These are phyloP conservation scores for Brachyalestes nurse DNA, from an alignment of 2,797 vertebrate genomes.

Conservation along the genomic window DNA sequence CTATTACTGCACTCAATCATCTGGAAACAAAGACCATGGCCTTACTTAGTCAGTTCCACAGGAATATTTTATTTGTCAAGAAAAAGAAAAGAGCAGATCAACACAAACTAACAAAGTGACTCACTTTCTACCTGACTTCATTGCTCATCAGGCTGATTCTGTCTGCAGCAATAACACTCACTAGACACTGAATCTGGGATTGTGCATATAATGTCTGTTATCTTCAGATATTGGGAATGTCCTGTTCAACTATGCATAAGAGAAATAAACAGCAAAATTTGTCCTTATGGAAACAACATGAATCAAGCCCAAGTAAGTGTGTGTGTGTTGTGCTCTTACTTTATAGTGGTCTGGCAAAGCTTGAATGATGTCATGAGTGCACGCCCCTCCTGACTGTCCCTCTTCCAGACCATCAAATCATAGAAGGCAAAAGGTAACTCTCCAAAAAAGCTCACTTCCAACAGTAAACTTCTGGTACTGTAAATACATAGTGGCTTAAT, in stretches of 20 bases:
- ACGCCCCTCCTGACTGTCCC: neutral
- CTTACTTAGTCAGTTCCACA: too few relatives aligned
- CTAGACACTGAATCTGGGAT: slow-evolving; percentile 7
- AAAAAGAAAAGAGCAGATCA: too few relatives aligned
- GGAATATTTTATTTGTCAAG: too few relatives aligned
- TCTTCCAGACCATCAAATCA: slow-evolving; percentile 18
- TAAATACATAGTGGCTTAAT: neutral
- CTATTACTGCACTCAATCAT: neutral
- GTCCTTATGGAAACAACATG: neutral
- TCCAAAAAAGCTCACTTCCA: neutral
- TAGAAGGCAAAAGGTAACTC: slow-evolving; percentile 1
- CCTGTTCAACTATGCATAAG: neutral
- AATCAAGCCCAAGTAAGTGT: neutral
- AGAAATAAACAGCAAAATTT: neutral
- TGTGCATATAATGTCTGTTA: neutral
- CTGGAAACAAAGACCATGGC: neutral
- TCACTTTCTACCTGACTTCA: neutral
- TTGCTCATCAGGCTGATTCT: neutral
- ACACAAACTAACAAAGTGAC: too few relatives aligned
- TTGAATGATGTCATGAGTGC: neutral
- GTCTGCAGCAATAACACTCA: slow-evolving; percentile 6
- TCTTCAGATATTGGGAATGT: neutral
- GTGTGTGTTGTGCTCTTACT: neutral
- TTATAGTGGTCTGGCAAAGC: neutral
- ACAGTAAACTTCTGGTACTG: slow-evolving; percentile 2